Conservation (phyloP, 2,113 vertebrate genomes). For the Epinephelus fuscoguttatus region DNA sequence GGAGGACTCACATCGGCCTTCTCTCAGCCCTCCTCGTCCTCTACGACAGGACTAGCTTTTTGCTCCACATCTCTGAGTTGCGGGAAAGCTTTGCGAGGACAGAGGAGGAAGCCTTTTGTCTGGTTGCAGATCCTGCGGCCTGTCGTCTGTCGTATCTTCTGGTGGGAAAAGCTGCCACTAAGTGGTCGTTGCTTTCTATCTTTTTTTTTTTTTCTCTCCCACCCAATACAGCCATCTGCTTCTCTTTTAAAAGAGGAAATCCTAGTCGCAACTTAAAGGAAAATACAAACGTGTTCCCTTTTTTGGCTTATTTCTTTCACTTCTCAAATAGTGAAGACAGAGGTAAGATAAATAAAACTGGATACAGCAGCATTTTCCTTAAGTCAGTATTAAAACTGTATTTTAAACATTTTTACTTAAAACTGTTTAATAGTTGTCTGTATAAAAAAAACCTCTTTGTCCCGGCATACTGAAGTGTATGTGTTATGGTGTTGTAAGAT, state of each 20-base stretch:
- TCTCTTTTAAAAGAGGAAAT: conserved; percentile 80
- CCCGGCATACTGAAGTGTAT: conserved; percentile 58
- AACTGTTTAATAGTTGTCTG: conserved; percentile 63
- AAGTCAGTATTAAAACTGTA: conserved; percentile 84
- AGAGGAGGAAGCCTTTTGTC: conserved; percentile 64
- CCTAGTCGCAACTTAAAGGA: conserved; percentile 68
- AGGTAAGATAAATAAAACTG: conserved; percentile 39
- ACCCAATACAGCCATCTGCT: conserved; percentile 79
- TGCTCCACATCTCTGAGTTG: conserved; percentile 55
- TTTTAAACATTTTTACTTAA: conserved; percentile 79
- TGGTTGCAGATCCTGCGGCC: conserved; percentile 63
- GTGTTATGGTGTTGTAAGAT: conserved; percentile 56
- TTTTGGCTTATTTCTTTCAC: conserved; percentile 52
- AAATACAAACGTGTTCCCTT: conserved; percentile 60
- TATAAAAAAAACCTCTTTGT: conserved; percentile 45
- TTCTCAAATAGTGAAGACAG: conserved; percentile 22
- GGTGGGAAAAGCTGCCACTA: conserved; percentile 76
- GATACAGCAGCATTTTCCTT: conserved; percentile 59
- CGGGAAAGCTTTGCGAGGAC: conserved; percentile 69
- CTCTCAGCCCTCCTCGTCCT: conserved; percentile 59
- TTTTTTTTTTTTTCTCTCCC: conserved; percentile 49
- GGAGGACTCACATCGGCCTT: conserved; percentile 44
- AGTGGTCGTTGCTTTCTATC: conserved; percentile 69
- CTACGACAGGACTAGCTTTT: conserved; percentile 66
- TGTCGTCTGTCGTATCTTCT: conserved; percentile 63